A percentile compares a stretch with the other conserved stretches of the same genome.
phyloP scores from a whole-genome alignment of 2,797 vertebrate genomes.

The Chelidonichthys spinosus region DNA sequence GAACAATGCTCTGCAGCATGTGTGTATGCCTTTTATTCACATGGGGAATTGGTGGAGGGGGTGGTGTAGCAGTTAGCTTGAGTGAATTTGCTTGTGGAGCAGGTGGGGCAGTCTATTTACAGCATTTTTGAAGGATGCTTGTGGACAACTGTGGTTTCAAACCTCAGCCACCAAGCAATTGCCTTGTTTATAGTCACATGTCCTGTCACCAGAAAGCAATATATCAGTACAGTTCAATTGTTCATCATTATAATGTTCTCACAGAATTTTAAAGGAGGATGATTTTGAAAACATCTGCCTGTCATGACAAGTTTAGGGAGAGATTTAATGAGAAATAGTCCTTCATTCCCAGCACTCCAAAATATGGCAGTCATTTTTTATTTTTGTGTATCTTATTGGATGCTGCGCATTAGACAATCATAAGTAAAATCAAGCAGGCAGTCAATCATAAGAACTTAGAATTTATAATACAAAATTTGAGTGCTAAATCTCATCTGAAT shows the following conservation, averaged over 20 bases:
- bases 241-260: background rate
- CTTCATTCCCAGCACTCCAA: conserved; percentile 2
- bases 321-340: conserved; percentile 11
- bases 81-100: conserved; percentile 55
- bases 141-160: conserved; percentile 68
- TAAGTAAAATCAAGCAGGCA: conserved; percentile 20
- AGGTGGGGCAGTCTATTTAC: conserved; percentile 77
- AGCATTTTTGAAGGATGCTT: conserved; percentile 62
- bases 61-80: conserved; percentile 26
- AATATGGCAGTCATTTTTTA: conserved; percentile 11
- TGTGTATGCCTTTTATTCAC: conserved; percentile 33
- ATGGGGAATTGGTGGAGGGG: conserved; percentile 28
- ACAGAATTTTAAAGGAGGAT: conserved; percentile 9
- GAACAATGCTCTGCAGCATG: conserved; percentile 46
- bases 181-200: conserved; percentile 31
- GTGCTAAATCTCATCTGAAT: conserved; percentile 7
- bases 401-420: conserved; percentile 1
- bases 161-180: conserved; percentile 47
- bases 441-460: too few relatives aligned
- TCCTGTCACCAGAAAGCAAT: conserved; percentile 35
- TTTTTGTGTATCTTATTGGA: background rate
- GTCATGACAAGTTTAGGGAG: background rate
- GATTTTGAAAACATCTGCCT: conserved; percentile 7
- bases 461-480: conserved; percentile 27
- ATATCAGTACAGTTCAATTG: conserved; percentile 14